phyloP scores from a whole-genome alignment of 1,140 invertebrate species.

The Augochlora pura region DNA sequence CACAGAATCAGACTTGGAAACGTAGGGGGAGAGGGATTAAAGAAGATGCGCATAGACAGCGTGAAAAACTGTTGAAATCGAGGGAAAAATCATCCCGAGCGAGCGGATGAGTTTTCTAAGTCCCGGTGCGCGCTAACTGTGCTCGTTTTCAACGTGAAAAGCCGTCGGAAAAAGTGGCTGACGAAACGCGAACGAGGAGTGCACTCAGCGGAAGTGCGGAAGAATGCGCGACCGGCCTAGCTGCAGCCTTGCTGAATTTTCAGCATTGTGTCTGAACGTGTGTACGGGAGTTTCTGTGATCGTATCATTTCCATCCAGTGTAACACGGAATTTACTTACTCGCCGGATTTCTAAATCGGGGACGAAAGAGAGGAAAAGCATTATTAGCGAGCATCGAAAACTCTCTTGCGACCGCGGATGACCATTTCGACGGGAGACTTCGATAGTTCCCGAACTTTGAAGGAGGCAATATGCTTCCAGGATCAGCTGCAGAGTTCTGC shows the following conservation, averaged over 20 bases:
- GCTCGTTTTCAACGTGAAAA: slow-evolving; percentile 40
- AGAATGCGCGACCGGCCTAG: slow-evolving; percentile 21
- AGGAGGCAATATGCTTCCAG: too few relatives aligned
- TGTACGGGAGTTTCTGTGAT: background rate
- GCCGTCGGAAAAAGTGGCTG: slow-evolving; percentile 45
- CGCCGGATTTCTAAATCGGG: background rate
- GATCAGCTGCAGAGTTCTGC: too few relatives aligned
- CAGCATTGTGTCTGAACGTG: background rate
- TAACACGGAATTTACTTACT: background rate
- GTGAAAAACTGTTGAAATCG: slow-evolving; percentile 22
- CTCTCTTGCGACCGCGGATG: too few relatives aligned
- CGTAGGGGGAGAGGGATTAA: background rate
- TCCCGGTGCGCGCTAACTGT: slow-evolving; percentile 24
- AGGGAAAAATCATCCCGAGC: background rate
- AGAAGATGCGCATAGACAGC: background rate
- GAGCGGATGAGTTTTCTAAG: slow-evolving; percentile 14
- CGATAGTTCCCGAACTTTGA: too few relatives aligned
- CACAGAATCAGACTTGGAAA: background rate
- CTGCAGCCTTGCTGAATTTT: slow-evolving; percentile 14
- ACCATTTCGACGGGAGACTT: too few relatives aligned
- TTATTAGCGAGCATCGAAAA: too few relatives aligned
- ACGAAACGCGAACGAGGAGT: slow-evolving; percentile 43
- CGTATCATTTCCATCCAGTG: background rate
- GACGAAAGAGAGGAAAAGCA: background rate
- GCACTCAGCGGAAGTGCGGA: slow-evolving; percentile 30